Percentiles rank a stretch among this genome's conserved stretches.
Evolutionary conservation across 2,797 vertebrate species (phyloP).

Genomic region (Enteromius viviparus): DNA sequence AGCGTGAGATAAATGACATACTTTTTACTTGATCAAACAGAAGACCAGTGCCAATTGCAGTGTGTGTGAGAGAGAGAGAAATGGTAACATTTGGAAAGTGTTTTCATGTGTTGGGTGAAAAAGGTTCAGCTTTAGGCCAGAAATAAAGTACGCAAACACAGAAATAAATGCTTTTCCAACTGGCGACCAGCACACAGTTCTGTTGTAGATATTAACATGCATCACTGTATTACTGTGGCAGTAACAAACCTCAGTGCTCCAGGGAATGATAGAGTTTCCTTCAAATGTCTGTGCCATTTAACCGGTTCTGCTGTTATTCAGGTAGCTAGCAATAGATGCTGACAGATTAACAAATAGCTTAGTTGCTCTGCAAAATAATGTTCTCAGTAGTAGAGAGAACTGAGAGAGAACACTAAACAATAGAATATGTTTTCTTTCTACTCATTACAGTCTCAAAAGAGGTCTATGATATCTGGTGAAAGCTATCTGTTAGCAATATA

Average conservation of each 20-base stretch:
- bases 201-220: background rate
- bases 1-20: constrained; percentile 23
- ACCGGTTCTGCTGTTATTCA: background rate
- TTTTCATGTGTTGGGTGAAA: background rate
- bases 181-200: background rate
- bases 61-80: background rate
- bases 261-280: constrained; percentile 26
- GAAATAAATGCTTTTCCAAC: background rate
- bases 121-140: background rate
- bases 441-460: background rate
- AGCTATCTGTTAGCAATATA: background rate
- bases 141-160: background rate
- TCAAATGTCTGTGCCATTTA: constrained; percentile 7
- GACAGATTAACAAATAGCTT: background rate
- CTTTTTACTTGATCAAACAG: constrained; percentile 1
- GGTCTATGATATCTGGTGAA: background rate
- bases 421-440: background rate
- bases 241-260: constrained; percentile 4
- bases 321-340: background rate
- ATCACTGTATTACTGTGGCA: background rate
- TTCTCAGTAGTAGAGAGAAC: background rate
- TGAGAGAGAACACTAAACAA: background rate
- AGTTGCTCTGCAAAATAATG: background rate
- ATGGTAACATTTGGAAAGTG: background rate
- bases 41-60: background rate